Conservation (phyloP, 2,797 vertebrate genomes). For the Fringilla coelebs region DNA sequence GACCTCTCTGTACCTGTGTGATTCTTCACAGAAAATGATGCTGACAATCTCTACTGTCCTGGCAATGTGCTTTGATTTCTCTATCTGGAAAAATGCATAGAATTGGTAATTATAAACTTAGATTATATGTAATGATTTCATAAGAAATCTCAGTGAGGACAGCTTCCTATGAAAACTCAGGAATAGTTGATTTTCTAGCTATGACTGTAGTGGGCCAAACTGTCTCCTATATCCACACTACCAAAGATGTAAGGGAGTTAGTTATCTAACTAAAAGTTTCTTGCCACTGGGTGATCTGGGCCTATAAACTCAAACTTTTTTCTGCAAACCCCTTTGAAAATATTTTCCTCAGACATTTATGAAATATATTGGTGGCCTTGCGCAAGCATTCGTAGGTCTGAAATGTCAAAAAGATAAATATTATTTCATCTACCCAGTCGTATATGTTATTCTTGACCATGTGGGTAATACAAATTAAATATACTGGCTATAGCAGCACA, state of each 20-base stretch:
- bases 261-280: neutral
- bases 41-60: neutral
- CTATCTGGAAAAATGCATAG: neutral
- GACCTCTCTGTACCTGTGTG: neutral
- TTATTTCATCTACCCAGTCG: neutral
- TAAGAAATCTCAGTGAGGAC: neutral
- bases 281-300: neutral
- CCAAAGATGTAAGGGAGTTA: neutral
- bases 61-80: neutral
- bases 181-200: neutral
- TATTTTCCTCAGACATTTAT: neutral
- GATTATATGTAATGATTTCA: neutral
- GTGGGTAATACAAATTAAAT: neutral
- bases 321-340: neutral
- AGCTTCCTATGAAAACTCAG: neutral
- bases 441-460: neutral
- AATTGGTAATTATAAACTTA: neutral
- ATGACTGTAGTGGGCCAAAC: fast-evolving
- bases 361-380: neutral
- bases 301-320: neutral
- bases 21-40: neutral
- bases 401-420: neutral
- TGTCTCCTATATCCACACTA: neutral
- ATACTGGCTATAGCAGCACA: neutral
- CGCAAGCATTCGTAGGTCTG: neutral